Percentiles rank a stretch among this genome's conserved stretches.
These are phyloP conservation scores for Takifugu bimaculatus DNA, from an alignment of 2,113 vertebrate genomes.

Conservation along the genomic window DNA sequence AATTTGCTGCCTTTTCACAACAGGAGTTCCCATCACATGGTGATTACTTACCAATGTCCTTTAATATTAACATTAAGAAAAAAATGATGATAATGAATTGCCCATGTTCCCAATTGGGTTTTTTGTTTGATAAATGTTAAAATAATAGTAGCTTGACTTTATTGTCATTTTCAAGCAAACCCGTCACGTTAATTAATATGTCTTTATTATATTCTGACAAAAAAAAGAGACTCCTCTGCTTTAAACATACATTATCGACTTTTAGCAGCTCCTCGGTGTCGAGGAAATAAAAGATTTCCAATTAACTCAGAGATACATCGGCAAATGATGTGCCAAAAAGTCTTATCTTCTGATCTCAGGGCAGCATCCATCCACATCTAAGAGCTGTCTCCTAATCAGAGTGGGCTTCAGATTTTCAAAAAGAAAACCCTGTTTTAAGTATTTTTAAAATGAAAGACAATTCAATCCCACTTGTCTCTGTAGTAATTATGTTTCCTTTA, in stretches of 20 bases:
- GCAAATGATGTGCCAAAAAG: slow-evolving; percentile 19
- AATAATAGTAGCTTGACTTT: too few species aligned
- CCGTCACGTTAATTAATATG: too few species aligned
- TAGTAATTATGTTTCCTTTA: not conserved
- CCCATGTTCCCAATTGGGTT: not conserved
- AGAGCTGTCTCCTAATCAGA: slow-evolving; percentile 38
- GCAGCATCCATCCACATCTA: slow-evolving; percentile 35
- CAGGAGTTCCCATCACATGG: not conserved
- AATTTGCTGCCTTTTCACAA: not conserved
- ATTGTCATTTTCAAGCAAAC: too few species aligned
- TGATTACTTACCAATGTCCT: not conserved
- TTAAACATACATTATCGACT: not conserved
- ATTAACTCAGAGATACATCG: slow-evolving; percentile 17
- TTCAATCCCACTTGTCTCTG: slow-evolving; percentile 8
- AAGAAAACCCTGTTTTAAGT: not conserved
- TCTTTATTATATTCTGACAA: too few species aligned
- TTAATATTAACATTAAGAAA: not conserved
- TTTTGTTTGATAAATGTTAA: not conserved
- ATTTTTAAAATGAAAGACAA: slow-evolving; percentile 21
- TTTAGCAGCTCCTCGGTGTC: not conserved
- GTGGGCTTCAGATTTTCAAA: not conserved
- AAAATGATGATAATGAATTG: not conserved
- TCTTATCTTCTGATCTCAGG: slow-evolving; percentile 34
- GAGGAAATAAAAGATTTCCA: slow-evolving; percentile 11
- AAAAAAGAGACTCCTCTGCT: not conserved